Evolutionary conservation across 2,797 vertebrate genomes (phyloP), one percentile per base, ranked within the genome.

Genomic region (Pantherophis alleghaniensis): DNA sequence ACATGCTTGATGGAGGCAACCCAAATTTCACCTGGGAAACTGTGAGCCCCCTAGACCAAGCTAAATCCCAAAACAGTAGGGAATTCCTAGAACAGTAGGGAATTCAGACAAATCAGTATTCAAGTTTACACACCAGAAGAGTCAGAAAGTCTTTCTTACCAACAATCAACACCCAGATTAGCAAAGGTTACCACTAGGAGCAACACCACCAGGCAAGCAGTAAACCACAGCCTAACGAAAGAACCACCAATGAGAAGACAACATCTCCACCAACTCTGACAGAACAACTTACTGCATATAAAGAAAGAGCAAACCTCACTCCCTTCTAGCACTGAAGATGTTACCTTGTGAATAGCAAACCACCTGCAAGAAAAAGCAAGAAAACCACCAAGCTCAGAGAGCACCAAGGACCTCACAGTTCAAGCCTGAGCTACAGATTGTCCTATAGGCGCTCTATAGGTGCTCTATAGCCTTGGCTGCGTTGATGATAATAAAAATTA

Each of bases 401-500:
- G 26, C 26, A 66, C 12, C 28, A 16, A 3, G 66, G 66, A 7
- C n/a, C 28, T 32, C n/a, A 18, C n/a, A 7, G n/a, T 18, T 18
- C 66, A 16, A 16, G 28, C 4, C n/a, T 32, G n/a, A 32, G n/a
- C 63, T 69, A 7, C n/a, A 6, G 28, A n/a, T 1, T 0, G n/a
- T 32, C 28, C 66, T 7, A 32, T 32, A 32, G 66, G 66, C 3
- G 14, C 66, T 7, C n/a, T 10, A 6, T 28, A 18, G 66, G 66
- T 7, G 14, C 66, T 7, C n/a, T 10, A 6, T 28, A 18, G 26
- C 42, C 32, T 91, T 89, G 59, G 26, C 57, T 51, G 95, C 93
- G 5, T 90, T 93, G 12, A 56, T 83, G 93, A 37, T 87, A 91
- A 47, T 87, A 83, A 86, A n/a, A 94, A 88, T 26, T 93, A n/a